These are phyloP conservation scores for Lerista edwardsae DNA, from an alignment of 2,797 vertebrate species.

Conservation along the genomic window DNA sequence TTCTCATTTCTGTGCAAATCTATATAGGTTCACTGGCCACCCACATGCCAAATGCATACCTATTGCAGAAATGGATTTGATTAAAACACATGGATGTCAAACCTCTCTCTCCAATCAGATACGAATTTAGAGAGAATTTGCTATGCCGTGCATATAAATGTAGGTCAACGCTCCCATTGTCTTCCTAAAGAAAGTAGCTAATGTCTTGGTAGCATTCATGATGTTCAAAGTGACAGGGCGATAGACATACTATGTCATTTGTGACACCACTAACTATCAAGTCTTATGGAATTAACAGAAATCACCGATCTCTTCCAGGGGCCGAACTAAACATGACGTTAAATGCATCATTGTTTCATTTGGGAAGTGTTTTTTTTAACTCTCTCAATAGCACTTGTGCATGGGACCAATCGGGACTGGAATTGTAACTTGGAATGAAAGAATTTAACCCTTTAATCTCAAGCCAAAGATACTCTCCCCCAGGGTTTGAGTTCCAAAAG, in stretches of 20 bases:
- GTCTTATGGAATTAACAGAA: background rate
- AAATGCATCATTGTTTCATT: too few relatives aligned
- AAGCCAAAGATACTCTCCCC: too few relatives aligned
- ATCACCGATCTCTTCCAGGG: background rate
- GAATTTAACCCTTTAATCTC: too few relatives aligned
- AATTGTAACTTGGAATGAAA: too few relatives aligned
- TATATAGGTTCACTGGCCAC: slow-evolving; percentile 71
- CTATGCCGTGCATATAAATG: slow-evolving; percentile 9
- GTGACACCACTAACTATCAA: background rate
- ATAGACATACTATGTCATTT: background rate
- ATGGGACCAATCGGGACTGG: too few relatives aligned
- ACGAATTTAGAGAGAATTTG: too few relatives aligned
- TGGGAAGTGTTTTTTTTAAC: too few relatives aligned
- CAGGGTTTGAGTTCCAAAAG: too few relatives aligned
- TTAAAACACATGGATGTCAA: slow-evolving; percentile 23
- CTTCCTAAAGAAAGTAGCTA: background rate
- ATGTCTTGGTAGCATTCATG: background rate
- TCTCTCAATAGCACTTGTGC: too few relatives aligned
- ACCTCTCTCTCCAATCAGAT: background rate
- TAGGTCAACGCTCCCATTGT: background rate
- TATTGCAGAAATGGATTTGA: slow-evolving; percentile 57
- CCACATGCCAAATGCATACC: slow-evolving; percentile 63
- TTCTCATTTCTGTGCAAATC: slow-evolving; percentile 73
- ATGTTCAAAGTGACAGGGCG: background rate
- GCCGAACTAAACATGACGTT: too few relatives aligned